Base-by-base conservation (phyloP, 2,797 vertebrate genomes). In the Phrynocephalus vlangalii region DNA sequence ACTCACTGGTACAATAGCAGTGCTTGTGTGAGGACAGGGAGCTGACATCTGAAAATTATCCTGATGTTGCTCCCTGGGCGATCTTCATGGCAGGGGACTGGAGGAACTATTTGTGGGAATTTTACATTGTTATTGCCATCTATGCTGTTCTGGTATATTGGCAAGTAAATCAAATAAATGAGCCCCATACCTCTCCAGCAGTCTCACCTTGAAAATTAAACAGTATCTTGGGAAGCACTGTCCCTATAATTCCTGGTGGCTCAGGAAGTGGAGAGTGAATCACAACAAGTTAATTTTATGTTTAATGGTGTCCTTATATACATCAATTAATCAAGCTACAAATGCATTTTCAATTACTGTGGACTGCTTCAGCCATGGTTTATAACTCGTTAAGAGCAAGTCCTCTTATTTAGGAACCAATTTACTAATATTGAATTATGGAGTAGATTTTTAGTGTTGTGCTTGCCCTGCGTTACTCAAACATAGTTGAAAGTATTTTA, bases 351-450 rank as follows among this genome's bases (percentile, higher is more conserved):
- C 86, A 82, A 71, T 18, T 15, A 1, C 0, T 79, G 87, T 83
- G 15, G 33, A 66, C 82, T 85, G 70, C 91, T 88, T 73, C 67
- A 88, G 70, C 90, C 91, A 83, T 88, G 18, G 90, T 73, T 84
- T 44, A 78, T 71, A 66, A 13, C 68, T 91, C 80, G 87, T 89
- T 90, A 94, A 67, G 0, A 81, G 10, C 80, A 48, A 86, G 33
- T 30, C 38, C 75, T 86, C 85, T 92, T 91, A 76, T 87, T 90
- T 89, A 87, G 78, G 1, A 79, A 73, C 8, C 67, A 9, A 73
- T 92, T 91, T 73, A 16, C 82, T 87, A 88, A 82, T 80, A 86
- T 50, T 89, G 81, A 86, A 85, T 91, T 91, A 92, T 87, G 86
- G 83, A 83, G 72, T 84, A 60, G 80, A 68, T 67, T 93, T 92